These are phyloP conservation scores for Aspidapion aeneum DNA, from an alignment of 2,888 invertebrate genomes.

Conservation along the genomic window DNA sequence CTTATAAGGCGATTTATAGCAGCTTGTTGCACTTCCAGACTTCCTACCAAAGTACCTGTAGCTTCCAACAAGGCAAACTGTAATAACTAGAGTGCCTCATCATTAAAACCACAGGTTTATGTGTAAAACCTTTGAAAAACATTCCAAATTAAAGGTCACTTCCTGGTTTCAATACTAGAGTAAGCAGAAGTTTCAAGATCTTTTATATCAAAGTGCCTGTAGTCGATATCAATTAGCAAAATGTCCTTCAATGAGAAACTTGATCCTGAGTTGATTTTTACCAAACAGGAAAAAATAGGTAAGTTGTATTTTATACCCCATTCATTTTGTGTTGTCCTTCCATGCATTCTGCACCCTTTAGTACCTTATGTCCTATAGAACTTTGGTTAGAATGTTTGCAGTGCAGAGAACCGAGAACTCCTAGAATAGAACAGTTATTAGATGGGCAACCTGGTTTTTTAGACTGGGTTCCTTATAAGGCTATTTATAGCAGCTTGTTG, in stretches of 20 bases:
- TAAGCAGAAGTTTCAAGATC: too few relatives aligned
- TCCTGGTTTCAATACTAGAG: background rate
- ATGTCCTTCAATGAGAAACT: constrained; percentile 62
- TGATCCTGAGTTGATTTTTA: constrained; percentile 99
- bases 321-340: background rate
- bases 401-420: background rate
- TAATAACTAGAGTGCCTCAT: too few relatives aligned
- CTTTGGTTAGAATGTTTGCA: background rate
- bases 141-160: background rate
- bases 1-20: background rate
- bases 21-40: background rate
- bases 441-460: background rate
- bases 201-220: background rate
- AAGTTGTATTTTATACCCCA: constrained; percentile 49
- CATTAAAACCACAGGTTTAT: too few relatives aligned
- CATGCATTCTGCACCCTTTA: background rate
- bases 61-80: too few relatives aligned
- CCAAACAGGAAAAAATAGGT: constrained; percentile 96
- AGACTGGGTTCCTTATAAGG: background rate
- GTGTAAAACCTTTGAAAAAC: too few relatives aligned
- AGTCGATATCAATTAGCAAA: background rate
- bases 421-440: background rate
- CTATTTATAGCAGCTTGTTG: background rate
- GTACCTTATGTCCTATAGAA: background rate
- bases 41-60: background rate